Conservation (phyloP, 2,797 vertebrate genomes). For the Enteromius treurensis region DNA sequence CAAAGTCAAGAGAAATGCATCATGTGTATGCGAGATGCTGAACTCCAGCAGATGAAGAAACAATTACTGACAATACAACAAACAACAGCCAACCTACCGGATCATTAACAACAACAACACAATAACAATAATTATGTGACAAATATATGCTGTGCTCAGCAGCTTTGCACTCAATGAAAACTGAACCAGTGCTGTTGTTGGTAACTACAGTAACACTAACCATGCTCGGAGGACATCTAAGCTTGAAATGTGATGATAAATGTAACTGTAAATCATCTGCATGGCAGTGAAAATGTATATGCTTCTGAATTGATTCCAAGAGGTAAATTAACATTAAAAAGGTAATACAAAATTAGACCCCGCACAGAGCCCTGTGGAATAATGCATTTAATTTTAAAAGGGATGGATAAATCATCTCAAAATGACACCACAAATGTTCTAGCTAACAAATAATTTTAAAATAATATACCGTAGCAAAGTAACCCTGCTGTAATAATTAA, state of each 20-base stretch:
- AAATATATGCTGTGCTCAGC: not conserved
- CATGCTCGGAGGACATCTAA: too few relatives aligned
- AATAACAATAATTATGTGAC: not conserved
- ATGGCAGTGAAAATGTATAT: too few relatives aligned
- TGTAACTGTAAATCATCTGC: too few relatives aligned
- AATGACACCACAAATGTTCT: not conserved
- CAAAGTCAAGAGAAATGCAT: not conserved
- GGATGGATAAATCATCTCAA: not conserved
- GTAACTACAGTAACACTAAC: not conserved
- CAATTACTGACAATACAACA: not conserved
- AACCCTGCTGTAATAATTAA: not conserved
- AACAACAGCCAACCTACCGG: not conserved
- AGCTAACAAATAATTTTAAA: not conserved
- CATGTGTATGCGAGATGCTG: not conserved
- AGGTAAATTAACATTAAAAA: too few relatives aligned
- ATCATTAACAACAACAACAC: not conserved
- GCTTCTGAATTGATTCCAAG: too few relatives aligned
- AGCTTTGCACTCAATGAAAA: not conserved
- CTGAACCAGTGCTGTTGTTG: not conserved
- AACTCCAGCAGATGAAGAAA: not conserved
- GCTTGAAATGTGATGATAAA: too few relatives aligned
- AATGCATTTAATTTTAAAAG: not conserved
- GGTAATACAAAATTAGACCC: not conserved
- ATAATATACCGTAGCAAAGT: not conserved
- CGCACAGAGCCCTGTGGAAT: not conserved